Evolutionary conservation across 2,113 vertebrate genomes (phyloP).

Genomic region (Prunella fulvescens): DNA sequence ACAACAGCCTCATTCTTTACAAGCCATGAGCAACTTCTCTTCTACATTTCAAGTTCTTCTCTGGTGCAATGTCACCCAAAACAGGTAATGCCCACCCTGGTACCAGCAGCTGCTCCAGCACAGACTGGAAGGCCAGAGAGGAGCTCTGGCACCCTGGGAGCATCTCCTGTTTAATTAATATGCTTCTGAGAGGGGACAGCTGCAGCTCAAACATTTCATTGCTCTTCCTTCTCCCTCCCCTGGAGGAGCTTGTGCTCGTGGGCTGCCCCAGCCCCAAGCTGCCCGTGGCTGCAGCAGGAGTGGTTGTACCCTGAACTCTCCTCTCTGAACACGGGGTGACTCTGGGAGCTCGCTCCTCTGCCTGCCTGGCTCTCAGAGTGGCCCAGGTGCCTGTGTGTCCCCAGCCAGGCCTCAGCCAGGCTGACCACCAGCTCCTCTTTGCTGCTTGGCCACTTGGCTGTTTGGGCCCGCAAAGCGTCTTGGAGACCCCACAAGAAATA

Average conservation of each 20-base stretch:
- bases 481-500: slow-evolving; percentile 36
- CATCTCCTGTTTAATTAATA: not conserved
- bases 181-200: not conserved
- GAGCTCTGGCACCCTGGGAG: not conserved
- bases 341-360: rapidly evolving
- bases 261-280: not conserved
- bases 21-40: not conserved
- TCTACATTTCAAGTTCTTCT: not conserved
- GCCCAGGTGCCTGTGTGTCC: not conserved
- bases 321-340: not conserved
- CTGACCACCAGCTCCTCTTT: not conserved
- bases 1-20: not conserved
- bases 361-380: not conserved
- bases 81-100: not conserved
- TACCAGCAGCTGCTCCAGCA: not conserved
- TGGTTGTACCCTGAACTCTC: not conserved
- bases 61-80: not conserved
- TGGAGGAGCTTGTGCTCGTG: not conserved
- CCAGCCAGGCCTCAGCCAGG: not conserved
- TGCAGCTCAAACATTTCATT: not conserved
- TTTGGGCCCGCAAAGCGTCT: not conserved
- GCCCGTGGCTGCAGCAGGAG: not conserved
- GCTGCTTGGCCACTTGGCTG: not conserved
- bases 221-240: not conserved
- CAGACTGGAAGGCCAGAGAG: not conserved